Evolutionary conservation across 2,797 vertebrate genomes (phyloP).

Genomic region (Gambelia wislizenii): DNA sequence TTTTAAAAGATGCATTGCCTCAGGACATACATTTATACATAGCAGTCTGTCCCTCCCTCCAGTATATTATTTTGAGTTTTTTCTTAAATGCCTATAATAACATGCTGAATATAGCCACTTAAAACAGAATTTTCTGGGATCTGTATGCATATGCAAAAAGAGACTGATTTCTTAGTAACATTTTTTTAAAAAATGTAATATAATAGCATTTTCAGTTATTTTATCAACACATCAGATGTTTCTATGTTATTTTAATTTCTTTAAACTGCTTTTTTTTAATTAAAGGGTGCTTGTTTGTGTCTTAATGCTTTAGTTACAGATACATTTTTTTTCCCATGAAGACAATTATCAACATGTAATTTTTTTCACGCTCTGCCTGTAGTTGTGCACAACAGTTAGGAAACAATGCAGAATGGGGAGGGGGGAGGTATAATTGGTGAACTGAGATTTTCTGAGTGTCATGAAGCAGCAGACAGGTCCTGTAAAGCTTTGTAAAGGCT

Average conservation of each 20-base stretch:
- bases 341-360: background rate
- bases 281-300: background rate
- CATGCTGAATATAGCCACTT: background rate
- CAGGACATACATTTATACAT: background rate
- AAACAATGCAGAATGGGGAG: background rate
- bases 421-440: background rate
- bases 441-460: background rate
- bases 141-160: background rate
- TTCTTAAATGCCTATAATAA: background rate
- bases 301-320: background rate
- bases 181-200: background rate
- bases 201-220: background rate
- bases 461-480: background rate
- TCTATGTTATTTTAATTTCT: background rate
- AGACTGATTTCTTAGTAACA: background rate
- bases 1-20: background rate
- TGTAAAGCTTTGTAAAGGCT: background rate
- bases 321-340: background rate
- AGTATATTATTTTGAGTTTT: background rate
- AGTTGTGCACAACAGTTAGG: background rate
- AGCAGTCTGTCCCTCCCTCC: background rate
- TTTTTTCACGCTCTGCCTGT: background rate
- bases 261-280: background rate
- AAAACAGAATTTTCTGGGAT: constrained; percentile 5
- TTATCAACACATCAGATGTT: background rate